Evolutionary conservation across 2,113 vertebrate genomes (phyloP).

Genomic region (Saimiri boliviensis): DNA sequence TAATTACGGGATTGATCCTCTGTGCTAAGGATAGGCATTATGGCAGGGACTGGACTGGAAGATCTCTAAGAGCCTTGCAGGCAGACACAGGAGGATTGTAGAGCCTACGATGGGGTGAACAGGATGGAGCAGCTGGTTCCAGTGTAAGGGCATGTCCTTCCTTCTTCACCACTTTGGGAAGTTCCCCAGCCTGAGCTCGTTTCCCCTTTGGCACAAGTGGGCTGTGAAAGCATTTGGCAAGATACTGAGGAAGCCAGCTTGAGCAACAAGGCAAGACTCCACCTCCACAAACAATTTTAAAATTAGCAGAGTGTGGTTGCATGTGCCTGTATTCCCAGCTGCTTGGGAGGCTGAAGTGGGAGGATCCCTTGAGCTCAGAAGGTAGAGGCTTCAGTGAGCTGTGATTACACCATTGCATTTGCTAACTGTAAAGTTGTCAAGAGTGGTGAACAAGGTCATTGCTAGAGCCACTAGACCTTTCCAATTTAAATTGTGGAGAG

Average conservation of each 20-base stretch:
- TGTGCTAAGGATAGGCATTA: neutral
- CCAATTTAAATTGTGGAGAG: neutral
- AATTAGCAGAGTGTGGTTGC: no score
- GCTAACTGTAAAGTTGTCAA: no score
- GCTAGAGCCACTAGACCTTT: neutral
- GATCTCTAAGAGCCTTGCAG: neutral
- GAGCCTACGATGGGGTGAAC: rapidly evolving
- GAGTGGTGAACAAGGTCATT: no score
- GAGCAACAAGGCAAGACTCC: no score
- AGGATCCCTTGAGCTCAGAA: no score
- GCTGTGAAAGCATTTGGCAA: neutral
- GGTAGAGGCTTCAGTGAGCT: no score
- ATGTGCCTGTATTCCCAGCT: no score
- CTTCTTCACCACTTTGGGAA: neutral
- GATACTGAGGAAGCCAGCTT: neutral
- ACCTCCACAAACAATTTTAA: no score
- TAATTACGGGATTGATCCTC: neutral
- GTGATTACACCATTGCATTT: neutral
- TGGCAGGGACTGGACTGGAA: neutral
- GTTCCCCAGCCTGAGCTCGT: neutral
- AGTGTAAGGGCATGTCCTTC: neutral
- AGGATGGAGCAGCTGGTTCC: neutral
- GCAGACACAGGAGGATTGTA: neutral
- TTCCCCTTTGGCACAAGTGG: neutral
- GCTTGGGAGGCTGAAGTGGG: no score